Evolutionary conservation across 2,797 vertebrate genomes (phyloP).

Genomic region (Pitangus sulphuratus): DNA sequence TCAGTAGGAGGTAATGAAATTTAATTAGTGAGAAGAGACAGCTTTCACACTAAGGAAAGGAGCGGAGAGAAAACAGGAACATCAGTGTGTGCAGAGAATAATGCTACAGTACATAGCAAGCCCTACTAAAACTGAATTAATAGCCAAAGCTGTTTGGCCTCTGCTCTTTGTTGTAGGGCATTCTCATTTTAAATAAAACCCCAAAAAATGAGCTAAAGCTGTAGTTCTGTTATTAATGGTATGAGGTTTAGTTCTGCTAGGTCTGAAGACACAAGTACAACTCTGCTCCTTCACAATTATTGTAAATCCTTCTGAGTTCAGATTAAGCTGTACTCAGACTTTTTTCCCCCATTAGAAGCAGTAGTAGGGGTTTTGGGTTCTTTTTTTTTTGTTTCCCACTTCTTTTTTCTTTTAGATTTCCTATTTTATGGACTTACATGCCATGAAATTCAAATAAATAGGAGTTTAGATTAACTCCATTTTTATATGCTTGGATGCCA

Average conservation of each 20-base stretch:
- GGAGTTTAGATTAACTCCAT: neutral
- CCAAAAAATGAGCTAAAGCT: constrained; percentile 7
- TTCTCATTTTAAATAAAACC: constrained; percentile 34
- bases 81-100: constrained; percentile 14
- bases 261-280: neutral
- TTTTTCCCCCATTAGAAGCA: neutral
- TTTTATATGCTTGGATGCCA: neutral
- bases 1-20: constrained; percentile 73
- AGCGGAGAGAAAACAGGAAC: constrained; percentile 47
- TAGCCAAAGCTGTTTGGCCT: constrained; percentile 35
- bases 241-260: constrained; percentile 13
- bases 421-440: neutral
- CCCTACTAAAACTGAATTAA: constrained; percentile 71
- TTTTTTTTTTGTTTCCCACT: too few species aligned
- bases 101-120: constrained; percentile 40
- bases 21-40: constrained; percentile 77
- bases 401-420: neutral
- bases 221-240: constrained; percentile 31
- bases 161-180: constrained; percentile 26
- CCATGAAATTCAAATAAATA: neutral
- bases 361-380: neutral
- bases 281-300: neutral
- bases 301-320: neutral
- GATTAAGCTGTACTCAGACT: neutral
- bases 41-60: constrained; percentile 63